Base-by-base conservation (phyloP, 2,797 vertebrate species). In the Pipistrellus nathusii region DNA sequence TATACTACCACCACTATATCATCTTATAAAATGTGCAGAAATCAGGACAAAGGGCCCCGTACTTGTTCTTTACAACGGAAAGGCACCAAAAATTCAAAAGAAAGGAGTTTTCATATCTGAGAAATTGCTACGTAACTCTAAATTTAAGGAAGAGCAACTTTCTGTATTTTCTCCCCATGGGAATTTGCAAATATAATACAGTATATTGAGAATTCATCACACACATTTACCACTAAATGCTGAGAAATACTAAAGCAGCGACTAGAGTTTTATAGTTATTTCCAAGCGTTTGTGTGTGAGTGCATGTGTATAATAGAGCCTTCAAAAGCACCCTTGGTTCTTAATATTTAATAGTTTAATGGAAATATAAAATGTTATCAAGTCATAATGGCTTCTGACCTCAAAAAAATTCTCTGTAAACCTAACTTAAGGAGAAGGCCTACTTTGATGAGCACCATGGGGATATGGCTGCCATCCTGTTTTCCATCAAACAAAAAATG, bases 71-170 rank as follows among this genome's bases (percentile, higher is more conserved):
- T 68, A 32, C 44, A 85, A 30, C 2, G 48, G 57, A 92, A 78
- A 91, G 25, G 6, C 55, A 88, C 48, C 14, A 32, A 82, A 91
- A 38, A 64, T 53, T 88, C 51, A 87, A 73, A 86, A 83, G 53
- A 86, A 53, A 66, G 71, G 13, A 59, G 53, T 81, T 88, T 94
- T 77, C 57, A 14, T 57, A 25, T 85, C 44, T 90, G 32, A 91
- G 13, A 17, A 85, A 91, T 78, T 94, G 69, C 17, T 75, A 68
- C 1, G 17, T 84, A 89, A 59, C 64, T 80, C 46, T 85, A 89
- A 91, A 71, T 62, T 69, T 75, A 71, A 94, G 41, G 38, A 85
- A 59, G 27, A 88, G 25, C 18, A 85, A 77, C 27, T 84, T 89
- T 77, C 78, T 84, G 2, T 25, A 55, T 53, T 69, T 73, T 73